Base-by-base conservation (phyloP, 2,888 invertebrate species). In the Lithodes maja region DNA sequence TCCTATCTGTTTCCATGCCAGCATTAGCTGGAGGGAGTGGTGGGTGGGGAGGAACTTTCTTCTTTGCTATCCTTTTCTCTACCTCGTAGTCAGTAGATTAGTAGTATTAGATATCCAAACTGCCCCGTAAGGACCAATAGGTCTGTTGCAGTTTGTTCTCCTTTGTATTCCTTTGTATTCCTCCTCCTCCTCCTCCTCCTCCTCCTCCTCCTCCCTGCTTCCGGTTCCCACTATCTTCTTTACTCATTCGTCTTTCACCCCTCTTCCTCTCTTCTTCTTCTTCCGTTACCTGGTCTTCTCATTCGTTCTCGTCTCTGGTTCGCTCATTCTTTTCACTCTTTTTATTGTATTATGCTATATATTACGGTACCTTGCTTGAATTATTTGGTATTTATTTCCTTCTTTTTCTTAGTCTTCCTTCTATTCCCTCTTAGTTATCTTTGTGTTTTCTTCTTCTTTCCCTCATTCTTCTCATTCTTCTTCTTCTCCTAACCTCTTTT, bases 401-500 rank as follows among this genome's bases (percentile, higher is more conserved):
- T 61, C 61, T 61, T 12, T 71, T 2, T 15, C 71, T 71, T n/a
- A 55, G 55, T 82, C 15, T 68, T 12, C 68, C 2, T 49, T 1
- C 33, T n/a, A 50, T 49, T 69, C 68, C 49, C 52, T 61, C 49
- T 82, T 68, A 68, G 61, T 82, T 12, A 68, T 55, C 81, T 81
- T 53, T 81, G 55, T 81, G 33, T 61, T 17, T 53, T 17, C 55
- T 33, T 33, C 55, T 61, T 17, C 33, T 49, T 61, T 55, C 33
- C 33, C 53, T 53, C 17, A 53, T 71, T n/a, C 69, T 69, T 74
- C 83, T 83, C 54, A 50, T 69, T 69, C 49, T 82, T 55, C 55
- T 55, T 61, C 69, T 82, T 55, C 55, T 69, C 69, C 82, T 68
- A 50, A 68, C 82, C 55, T 55, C 55, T 55, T 82, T 33, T 82